Evolutionary conservation across 2,113 vertebrate genomes (phyloP).

Genomic region (Edolisoma coerulescens): DNA sequence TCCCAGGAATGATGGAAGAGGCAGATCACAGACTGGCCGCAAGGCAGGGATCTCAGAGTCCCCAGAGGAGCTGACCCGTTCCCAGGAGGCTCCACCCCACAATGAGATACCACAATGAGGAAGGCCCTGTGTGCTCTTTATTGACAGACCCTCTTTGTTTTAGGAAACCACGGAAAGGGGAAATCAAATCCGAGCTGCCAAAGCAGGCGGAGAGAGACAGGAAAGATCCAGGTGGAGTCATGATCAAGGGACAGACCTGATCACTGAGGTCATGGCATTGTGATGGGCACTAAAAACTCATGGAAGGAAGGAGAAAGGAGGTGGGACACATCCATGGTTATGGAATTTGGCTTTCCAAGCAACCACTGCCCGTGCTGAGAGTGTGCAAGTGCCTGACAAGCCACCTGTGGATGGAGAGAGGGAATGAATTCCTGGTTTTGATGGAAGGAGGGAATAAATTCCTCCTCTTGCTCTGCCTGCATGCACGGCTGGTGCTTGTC

Average conservation of each 20-base stretch:
- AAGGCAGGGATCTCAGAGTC: neutral
- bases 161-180: fast-evolving
- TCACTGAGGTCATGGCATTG: neutral
- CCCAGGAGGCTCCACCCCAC: neutral
- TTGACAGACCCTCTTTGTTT: neutral
- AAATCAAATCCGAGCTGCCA: neutral
- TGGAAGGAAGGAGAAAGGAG: neutral
- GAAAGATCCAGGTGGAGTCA: neutral
- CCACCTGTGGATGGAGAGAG: neutral
- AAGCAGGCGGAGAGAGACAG: neutral
- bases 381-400: neutral
- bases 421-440: neutral
- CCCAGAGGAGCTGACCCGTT: neutral
- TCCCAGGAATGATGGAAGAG: neutral
- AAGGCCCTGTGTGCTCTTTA: neutral
- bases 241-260: neutral
- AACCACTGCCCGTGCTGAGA: fast-evolving
- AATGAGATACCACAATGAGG: neutral
- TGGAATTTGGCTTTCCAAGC: neutral
- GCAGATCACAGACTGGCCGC: neutral
- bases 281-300: neutral
- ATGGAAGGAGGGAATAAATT: neutral
- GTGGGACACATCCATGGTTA: no score
- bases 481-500: neutral
- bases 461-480: neutral